These are phyloP conservation scores for Bemisia tabaci DNA, from an alignment of 1,140 invertebrate genomes.

Conservation along the genomic window DNA sequence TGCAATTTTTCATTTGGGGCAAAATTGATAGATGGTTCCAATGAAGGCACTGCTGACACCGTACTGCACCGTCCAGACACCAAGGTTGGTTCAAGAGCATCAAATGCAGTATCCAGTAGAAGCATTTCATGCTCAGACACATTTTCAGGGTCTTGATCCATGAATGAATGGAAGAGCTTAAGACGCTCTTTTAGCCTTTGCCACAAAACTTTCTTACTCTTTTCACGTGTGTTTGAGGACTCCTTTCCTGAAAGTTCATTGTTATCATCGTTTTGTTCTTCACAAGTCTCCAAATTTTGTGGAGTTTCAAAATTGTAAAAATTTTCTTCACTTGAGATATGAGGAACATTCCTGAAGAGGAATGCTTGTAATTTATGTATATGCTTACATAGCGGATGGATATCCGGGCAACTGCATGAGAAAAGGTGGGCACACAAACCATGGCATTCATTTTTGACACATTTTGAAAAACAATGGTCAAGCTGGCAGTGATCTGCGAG, in stretches of 20 bases:
- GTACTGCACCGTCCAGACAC: too few species aligned
- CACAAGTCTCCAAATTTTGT: background rate
- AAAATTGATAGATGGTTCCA: too few species aligned
- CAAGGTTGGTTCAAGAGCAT: too few species aligned
- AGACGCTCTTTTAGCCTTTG: background rate
- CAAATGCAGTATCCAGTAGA: too few species aligned
- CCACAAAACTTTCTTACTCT: background rate
- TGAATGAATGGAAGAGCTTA: background rate
- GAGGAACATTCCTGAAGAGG: background rate
- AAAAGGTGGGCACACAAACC: background rate
- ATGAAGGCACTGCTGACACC: too few species aligned
- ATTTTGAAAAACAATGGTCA: background rate
- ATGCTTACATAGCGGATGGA: background rate
- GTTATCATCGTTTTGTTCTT: background rate
- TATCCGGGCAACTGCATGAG: background rate
- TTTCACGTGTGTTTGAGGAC: background rate
- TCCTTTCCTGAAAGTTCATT: background rate
- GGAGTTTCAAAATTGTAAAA: background rate
- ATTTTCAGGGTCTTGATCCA: background rate
- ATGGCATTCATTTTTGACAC: background rate
- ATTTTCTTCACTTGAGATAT: background rate
- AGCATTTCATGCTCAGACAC: background rate
- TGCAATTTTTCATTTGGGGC: too few species aligned
- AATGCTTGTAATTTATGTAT: background rate
- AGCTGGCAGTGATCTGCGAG: background rate